Percentiles rank a stretch among this genome's conserved stretches.
Evolutionary conservation across 2,797 vertebrate species (phyloP).

Genomic region (Gymnopithys bicolor): DNA sequence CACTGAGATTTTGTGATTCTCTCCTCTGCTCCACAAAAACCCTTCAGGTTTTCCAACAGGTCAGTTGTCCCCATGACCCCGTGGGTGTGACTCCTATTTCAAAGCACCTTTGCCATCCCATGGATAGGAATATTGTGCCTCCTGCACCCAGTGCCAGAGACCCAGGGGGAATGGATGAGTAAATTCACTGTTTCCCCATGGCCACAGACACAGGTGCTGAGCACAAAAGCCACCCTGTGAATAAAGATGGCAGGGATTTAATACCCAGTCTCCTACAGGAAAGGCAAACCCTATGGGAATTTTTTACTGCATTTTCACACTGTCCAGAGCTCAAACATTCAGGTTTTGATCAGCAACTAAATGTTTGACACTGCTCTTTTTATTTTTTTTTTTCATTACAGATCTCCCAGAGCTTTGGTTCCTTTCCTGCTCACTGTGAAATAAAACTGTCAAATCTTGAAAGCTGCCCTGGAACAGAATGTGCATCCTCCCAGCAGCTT

Average conservation of each 20-base stretch:
- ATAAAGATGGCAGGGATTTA: not conserved
- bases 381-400: not conserved
- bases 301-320: not conserved
- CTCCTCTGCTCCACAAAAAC: not conserved
- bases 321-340: not conserved
- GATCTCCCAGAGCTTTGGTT: constrained; percentile 5
- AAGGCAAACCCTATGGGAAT: not conserved
- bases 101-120: not conserved
- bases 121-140: not conserved
- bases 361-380: not conserved
- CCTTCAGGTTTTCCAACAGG: not conserved
- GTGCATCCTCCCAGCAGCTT: not conserved
- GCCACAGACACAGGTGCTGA: not conserved
- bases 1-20: not conserved
- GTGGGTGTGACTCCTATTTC: not conserved
- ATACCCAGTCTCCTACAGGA: not conserved
- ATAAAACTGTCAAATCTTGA: constrained; percentile 9
- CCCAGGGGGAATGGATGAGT: not conserved
- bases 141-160: not conserved
- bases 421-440: not conserved
- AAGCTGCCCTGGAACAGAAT: not conserved
- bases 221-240: not conserved
- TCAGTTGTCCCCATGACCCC: not conserved
- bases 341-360: constrained; percentile 18
- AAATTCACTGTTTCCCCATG: not conserved